Conservation (phyloP, 1,140 invertebrate genomes). For the Armadillidium nasatum region DNA sequence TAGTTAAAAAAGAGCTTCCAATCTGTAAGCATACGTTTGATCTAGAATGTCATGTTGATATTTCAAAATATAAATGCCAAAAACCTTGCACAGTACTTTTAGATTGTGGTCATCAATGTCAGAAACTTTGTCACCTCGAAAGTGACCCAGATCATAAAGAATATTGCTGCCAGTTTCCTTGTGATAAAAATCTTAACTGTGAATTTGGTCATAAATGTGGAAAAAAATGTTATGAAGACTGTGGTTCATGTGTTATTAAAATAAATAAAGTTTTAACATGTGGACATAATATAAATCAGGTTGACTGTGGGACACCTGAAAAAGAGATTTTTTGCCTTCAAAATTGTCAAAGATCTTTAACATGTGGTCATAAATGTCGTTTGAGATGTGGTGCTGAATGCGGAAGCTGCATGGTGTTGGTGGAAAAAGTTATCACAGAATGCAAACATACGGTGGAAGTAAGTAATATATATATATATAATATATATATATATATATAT, state of each 20-base stretch:
- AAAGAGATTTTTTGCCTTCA: background rate
- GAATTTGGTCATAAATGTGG: constrained; percentile 51
- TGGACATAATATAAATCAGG: constrained; percentile 14
- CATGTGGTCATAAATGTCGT: constrained; percentile 22
- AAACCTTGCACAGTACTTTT: constrained; percentile 2
- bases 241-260: constrained; percentile 20
- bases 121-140: constrained; percentile 11
- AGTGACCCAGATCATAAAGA: constrained; percentile 21
- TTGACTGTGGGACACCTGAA: constrained; percentile 6
- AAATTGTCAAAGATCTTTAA: background rate
- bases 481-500: too few relatives aligned
- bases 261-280: constrained; percentile 9
- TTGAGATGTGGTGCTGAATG: constrained; percentile 49
- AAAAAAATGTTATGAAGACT: constrained; percentile 50
- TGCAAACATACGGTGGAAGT: constrained; percentile 16
- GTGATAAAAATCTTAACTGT: background rate
- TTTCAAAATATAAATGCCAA: background rate
- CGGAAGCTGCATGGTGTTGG: constrained; percentile 48
- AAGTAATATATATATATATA: background rate
- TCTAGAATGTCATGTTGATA: constrained; percentile 28
- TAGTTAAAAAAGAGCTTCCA: constrained; percentile 25
- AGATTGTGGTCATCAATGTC: constrained; percentile 23
- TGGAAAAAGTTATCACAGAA: constrained; percentile 49
- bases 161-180: background rate
- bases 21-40: constrained; percentile 26